Evolutionary conservation across 2,113 vertebrate species (phyloP), one percentile per base, ranked within the genome.

Genomic region (Lutjanus erythropterus): DNA sequence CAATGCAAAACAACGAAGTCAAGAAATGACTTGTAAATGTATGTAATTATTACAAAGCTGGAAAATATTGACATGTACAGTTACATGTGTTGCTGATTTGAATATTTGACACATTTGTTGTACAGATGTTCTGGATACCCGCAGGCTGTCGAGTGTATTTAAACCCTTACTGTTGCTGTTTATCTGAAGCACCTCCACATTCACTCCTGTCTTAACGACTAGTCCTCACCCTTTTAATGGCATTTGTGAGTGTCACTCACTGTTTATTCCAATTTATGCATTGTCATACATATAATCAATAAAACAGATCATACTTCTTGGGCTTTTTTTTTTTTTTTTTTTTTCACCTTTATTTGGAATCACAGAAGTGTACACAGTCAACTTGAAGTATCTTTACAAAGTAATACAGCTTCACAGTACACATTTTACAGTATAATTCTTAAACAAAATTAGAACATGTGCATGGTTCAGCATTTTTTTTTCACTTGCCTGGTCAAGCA

Each of bases 41-140:
- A 52, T 93, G 86, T 90, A 90, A 86, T 83, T 83, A 90, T 81
- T 84, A 74, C 71, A 84, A 76, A 85, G 77, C 85, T 89, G 79
- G 87, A 62, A 73, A 62, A 86, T 78, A 73, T 49, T 69, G 78
- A 89, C 29, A 23, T 88, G 78, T 88, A 87, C 72, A 90, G 82
- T 73, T 74, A 64, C 59, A 42, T n/a, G 41, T 72, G 71, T 53
- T 41, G 9, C 67, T 50, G 81, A 71, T 81, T 86, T 86, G 75
- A 80, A 87, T 75, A 83, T 81, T 67, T 85, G 50, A 59, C 27
- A 15, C 12, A 15, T 47, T 74, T 73, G 74, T 80, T 92, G 80
- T 80, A 80, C 86, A 85, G 81, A 73, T 87, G 78, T 78, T 70
- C 31, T 41, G 76, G 9, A 49, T 31, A 15, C 47, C 15, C 47